Base-by-base conservation (phyloP, 2,113 vertebrate species). In the Neolamprologus sp. region DNA sequence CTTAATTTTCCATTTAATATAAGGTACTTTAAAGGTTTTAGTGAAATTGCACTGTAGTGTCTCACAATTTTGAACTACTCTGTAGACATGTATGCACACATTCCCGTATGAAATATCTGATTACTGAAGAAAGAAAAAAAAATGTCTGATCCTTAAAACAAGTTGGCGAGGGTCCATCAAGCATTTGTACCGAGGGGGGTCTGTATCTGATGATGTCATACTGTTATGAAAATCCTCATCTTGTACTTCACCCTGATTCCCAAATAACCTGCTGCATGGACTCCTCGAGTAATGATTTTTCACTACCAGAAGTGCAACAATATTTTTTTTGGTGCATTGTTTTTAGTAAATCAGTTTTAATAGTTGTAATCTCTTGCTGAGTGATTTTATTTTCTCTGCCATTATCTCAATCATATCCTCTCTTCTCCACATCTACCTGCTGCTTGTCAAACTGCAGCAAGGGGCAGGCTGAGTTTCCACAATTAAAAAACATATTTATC, bases 311-410 rank as follows among this genome's bases (percentile, higher is more conserved):
- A 86, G 75, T 6, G 49, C 53, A 37, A 5, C 26, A 30, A 82
- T 21, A 35, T 47, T 87, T 35, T 35, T 33, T 81, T 23, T 7
- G 23, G 63, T 9, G 30, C 26, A 75, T 28, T 28, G 14, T 63
- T 40, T 60, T 82, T 82, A 16, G 83, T 88, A 68, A 90, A 68
- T 91, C 86, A 42, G 4, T 49, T 80, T 88, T 81, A 90, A 92
- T 88, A 47, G 33, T 54, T 83, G 30, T 40, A 40, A 84, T 84
- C 42, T 90, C 55, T 68, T n/a, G 71, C 79, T 12, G 75, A 84
- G 65, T 65, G 81, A 86, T 73, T 85, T 81, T 71, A 40, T 89
- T 73, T 88, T 23, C 71, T 54, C 54, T 68, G 13, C 79, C 54
- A 85, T 91, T 85, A 85, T 88, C 80, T 81, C 73, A 81, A 68